Percentiles rank a stretch among this genome's conserved stretches.
Conservation (phyloP, 2,888 invertebrate species). For the Pristionchus fissidentatus region DNA sequence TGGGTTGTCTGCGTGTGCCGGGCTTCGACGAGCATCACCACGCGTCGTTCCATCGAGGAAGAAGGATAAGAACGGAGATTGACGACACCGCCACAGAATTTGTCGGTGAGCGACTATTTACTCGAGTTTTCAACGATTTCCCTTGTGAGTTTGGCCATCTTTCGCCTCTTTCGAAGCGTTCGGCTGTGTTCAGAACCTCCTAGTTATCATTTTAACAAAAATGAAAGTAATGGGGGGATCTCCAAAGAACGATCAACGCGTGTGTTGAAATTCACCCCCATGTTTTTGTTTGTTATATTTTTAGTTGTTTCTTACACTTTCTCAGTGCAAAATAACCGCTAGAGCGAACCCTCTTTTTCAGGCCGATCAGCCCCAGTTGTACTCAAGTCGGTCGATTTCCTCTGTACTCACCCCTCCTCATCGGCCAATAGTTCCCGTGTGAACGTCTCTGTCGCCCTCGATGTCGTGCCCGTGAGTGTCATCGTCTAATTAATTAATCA, state of each 20-base stretch:
- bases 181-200: background rate
- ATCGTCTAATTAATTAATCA: background rate
- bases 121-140: background rate
- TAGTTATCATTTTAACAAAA: background rate
- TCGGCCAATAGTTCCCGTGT: background rate
- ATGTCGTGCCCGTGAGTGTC: background rate
- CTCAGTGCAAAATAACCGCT: background rate
- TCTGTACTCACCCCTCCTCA: slow-evolving; percentile 7
- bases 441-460: slow-evolving; percentile 25
- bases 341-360: background rate
- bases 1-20: slow-evolving; percentile 44
- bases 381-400: slow-evolving; percentile 16
- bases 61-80: slow-evolving; percentile 27
- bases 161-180: background rate
- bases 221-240: background rate
- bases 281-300: no score
- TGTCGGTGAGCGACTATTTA: background rate
- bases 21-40: slow-evolving; percentile 21
- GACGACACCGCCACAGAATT: slow-evolving; percentile 21
- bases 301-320: background rate
- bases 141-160: background rate
- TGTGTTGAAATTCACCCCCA: no score
- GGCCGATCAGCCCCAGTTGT: slow-evolving; percentile 26
- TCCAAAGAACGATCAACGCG: background rate
- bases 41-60: slow-evolving; percentile 12